Evolutionary conservation across 2,113 vertebrate genomes (phyloP), one percentile per base, ranked within the genome.

Genomic region (Perca schrenkii): DNA sequence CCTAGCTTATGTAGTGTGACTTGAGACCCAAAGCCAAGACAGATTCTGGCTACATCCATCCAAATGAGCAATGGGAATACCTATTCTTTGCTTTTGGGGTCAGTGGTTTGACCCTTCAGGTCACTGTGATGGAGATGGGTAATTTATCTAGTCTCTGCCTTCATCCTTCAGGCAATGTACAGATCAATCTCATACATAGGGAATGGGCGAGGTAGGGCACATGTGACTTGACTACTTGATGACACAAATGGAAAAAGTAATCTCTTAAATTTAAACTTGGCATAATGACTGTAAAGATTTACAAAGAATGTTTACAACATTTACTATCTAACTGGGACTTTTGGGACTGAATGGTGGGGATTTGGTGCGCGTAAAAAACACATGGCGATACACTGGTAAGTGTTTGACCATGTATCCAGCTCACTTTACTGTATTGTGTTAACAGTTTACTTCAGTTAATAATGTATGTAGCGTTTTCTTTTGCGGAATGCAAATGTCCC

Each of bases 101-200:
- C 81, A 82, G 54, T 31, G 40, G 50, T 82, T 72, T 84, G 53
- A 80, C 72, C 81, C 46, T 47, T 74, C 19, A 68, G 62, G 73
- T 84, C 78, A 67, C 15, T 82, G 78, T 72, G 74, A 81, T 46
- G 36, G 70, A 85, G 56, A 57, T 4, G 8, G 63, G 25, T 63
- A 53, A 88, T 88, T 81, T 56, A 56, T 83, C 71, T 68, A 4
- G 7, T 67, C 28, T 28, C 54, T 63, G 40, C 8, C 60, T 63
- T 76, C 34, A 69, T 63, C 74, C 75, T 69, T 82, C 56, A 63
- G 72, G 76, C 61, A 73, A 28, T 25, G 54, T 65, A 28, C 61
- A 61, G 58, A 79, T 64, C 77, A 28, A 64, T 85, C 10, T 4
- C 34, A 19, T 66, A 17, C 22, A 21, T 15, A 31, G 28, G 28